Evolutionary conservation across 2,888 invertebrate species (phyloP).

Genomic region (Drosophila maculinotata): DNA sequence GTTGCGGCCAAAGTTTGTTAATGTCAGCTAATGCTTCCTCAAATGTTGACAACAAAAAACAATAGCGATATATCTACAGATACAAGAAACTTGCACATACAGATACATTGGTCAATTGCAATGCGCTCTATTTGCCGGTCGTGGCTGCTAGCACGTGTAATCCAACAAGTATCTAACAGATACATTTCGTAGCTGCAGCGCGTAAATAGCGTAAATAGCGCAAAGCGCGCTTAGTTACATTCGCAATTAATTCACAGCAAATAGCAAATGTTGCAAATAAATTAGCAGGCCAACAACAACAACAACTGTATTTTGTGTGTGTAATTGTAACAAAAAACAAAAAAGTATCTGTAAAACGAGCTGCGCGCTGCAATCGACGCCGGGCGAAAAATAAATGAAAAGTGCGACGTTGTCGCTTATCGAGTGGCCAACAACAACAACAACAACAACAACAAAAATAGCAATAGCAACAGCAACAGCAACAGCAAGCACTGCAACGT

Average conservation of each 20-base stretch:
- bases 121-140: conserved; percentile 64
- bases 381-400: conserved; percentile 58
- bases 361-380: conserved; percentile 61
- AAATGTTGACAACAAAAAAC: conserved; percentile 45
- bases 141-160: conserved; percentile 58
- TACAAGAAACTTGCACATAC: conserved; percentile 4
- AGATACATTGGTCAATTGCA: conserved; percentile 28
- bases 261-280: conserved; percentile 81
- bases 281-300: conserved; percentile 62
- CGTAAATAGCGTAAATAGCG: conserved; percentile 75
- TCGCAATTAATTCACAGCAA: conserved; percentile 80
- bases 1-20: conserved; percentile 29
- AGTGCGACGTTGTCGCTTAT: conserved; percentile 71
- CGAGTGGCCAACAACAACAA: conserved; percentile 35
- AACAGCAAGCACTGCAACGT: conserved; percentile 48
- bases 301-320: conserved; percentile 25
- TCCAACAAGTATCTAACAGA: conserved; percentile 49
- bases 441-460: conserved; percentile 19
- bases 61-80: not conserved
- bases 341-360: conserved; percentile 44
- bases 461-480: too few species aligned
- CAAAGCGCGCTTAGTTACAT: conserved; percentile 76
- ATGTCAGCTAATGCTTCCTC: conserved; percentile 52
- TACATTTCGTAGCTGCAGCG: conserved; percentile 37
- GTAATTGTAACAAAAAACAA: conserved; percentile 46